These are phyloP conservation scores for Heterotilapia buettikoferi DNA, from an alignment of 2,113 vertebrate genomes.

Conservation along the genomic window DNA sequence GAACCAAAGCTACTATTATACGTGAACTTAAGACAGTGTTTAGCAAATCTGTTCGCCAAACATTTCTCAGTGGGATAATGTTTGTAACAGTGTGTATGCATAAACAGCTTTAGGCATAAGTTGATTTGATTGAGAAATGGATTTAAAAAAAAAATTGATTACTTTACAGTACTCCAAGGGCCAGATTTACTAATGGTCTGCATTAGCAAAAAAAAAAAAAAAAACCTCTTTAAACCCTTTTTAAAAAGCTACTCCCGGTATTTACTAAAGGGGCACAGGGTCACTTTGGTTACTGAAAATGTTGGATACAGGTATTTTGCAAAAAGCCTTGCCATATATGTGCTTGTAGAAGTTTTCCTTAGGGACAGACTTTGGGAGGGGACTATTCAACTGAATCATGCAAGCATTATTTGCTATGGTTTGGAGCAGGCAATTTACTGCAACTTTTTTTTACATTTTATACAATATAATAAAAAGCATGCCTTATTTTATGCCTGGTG, in stretches of 20 bases:
- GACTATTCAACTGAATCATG: background rate
- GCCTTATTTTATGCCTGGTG: background rate
- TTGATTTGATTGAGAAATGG: background rate
- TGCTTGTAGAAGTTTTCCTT: background rate
- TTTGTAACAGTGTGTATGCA: background rate
- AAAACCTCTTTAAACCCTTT: background rate
- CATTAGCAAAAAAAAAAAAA: background rate
- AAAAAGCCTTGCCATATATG: fast-evolving
- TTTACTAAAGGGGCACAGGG: background rate
- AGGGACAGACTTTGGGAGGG: background rate
- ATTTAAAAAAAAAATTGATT: fast-evolving
- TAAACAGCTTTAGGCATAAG: background rate
- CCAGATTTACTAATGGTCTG: background rate
- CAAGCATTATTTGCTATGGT: background rate
- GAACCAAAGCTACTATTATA: background rate
- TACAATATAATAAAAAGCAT: too few relatives aligned
- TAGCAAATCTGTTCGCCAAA: background rate
- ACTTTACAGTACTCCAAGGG: background rate
- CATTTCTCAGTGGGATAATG: background rate
- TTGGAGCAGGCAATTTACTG: background rate
- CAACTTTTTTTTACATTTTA: fast-evolving
- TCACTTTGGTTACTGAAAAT: background rate
- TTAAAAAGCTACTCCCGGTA: background rate
- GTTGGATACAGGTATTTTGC: background rate
- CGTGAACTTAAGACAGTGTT: background rate